Evolutionary conservation across 92 coral and sea anemone genomes (phyloP), one percentile per base, ranked within the genome.

Genomic region (Epizoanthus fatuus): DNA sequence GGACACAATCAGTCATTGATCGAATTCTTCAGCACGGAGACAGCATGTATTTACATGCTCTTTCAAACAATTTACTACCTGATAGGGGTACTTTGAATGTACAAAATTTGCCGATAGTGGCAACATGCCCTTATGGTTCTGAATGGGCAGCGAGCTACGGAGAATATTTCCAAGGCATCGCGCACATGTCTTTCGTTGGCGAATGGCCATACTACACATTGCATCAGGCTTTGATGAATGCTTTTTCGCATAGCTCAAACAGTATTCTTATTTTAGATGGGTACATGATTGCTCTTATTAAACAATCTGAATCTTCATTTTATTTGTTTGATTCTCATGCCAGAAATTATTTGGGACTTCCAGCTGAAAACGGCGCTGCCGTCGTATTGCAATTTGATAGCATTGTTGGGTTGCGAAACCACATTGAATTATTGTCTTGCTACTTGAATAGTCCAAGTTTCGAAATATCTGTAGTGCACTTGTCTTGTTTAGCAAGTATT

Each of bases 201-300:
- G 25, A 68, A 68, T 68, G n/a, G 74, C 53, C 74, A 68, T 68
- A 69, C 74, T 69, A 69, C 25, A 69, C 74, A 69, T 69, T 69
- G 67, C 74, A 69, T 69, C 74, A 69, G 74, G 55, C 55, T 69
- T 69, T 69, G 55, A 69, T 69, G 55, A 40, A 40, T 69, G 74
- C 74, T 38, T 69, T 69, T 44, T 69, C 74, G 55, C 74, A 68
- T 13, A 69, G 53, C 53, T 35, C 74, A 44, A 69, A 29, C 55
- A 69, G 55, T 69, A 69, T 42, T 69, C 55, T 69, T 69, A 55
- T 69, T 40, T 69, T 69, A 69, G 74, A 69, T 40, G 74, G 55
- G 74, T 62, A 62, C 37, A 69, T 69, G 56, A 44, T 42, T 20
- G 12, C 74, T 69, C 74, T 69, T 69, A 69, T 69, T 40, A 69